phyloP scores from a whole-genome alignment of 1,140 invertebrate genomes.

The Lithobius niger region DNA sequence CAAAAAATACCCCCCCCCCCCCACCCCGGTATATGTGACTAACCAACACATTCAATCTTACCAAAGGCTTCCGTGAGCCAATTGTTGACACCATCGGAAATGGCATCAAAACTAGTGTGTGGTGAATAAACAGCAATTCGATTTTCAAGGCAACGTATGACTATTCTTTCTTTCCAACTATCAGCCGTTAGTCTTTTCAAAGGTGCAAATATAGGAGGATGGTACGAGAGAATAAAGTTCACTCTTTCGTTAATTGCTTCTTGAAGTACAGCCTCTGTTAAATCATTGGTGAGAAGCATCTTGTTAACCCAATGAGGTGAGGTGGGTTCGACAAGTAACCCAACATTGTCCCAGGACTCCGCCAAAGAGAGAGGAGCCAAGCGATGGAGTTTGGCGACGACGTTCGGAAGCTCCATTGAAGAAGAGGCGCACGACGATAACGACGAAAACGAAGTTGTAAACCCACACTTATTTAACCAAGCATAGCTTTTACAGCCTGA shows the following conservation, averaged over 20 bases:
- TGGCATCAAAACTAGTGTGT: slow-evolving; percentile 77
- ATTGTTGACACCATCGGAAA: slow-evolving; percentile 75
- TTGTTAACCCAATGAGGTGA: slow-evolving; percentile 31
- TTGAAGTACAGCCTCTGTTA: slow-evolving; percentile 73
- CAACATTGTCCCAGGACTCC: slow-evolving; percentile 91
- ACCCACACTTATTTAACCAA: too few relatives aligned
- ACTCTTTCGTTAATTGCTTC: slow-evolving; percentile 55
- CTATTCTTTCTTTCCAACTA: slow-evolving; percentile 65
- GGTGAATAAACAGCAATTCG: slow-evolving; percentile 84
- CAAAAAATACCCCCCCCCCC: too few relatives aligned
- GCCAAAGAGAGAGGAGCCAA: slow-evolving; percentile 58
- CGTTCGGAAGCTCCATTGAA: slow-evolving; percentile 37
- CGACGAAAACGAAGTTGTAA: too few relatives aligned
- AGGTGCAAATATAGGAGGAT: slow-evolving; percentile 82
- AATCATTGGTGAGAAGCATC: slow-evolving; percentile 85
- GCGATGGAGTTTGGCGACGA: slow-evolving; percentile 47
- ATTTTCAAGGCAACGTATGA: slow-evolving; percentile 67
- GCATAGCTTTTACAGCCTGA: too few relatives aligned
- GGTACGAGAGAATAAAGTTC: slow-evolving; percentile 83
- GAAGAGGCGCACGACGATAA: too few relatives aligned
- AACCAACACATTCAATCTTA: too few relatives aligned
- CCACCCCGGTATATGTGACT: too few relatives aligned
- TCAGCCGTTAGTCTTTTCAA: slow-evolving; percentile 56
- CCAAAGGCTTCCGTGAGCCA: slow-evolving; percentile 70
- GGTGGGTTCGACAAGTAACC: slow-evolving; percentile 69